phyloP scores from a whole-genome alignment of 2,113 vertebrate genomes.

The Heptranchias perlo region DNA sequence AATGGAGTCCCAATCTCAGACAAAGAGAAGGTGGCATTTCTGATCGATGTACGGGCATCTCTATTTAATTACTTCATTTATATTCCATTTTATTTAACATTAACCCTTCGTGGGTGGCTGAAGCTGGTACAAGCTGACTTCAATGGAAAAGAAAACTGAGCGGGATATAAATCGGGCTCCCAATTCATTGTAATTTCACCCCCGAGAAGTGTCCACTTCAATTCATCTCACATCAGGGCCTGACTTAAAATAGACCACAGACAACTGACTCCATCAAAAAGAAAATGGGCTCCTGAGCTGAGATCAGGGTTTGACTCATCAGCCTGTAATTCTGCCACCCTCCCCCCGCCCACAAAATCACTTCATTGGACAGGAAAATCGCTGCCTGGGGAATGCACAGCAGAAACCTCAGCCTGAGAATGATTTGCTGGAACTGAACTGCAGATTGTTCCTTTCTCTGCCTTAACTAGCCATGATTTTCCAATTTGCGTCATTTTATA shows the following conservation, averaged over 20 bases:
- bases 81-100: neutral
- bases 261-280: neutral
- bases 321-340: neutral
- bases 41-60: slow-evolving; percentile 52
- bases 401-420: neutral
- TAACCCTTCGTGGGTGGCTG: neutral
- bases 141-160: neutral
- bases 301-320: neutral
- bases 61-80: neutral
- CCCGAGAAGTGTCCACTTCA: neutral
- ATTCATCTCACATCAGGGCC: neutral
- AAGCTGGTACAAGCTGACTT: neutral
- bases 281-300: neutral
- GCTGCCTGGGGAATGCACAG: no score
- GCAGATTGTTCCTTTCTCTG: neutral
- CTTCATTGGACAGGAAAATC: neutral
- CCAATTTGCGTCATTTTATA: neutral
- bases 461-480: neutral
- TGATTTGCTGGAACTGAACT: neutral
- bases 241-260: neutral
- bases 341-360: neutral
- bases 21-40: slow-evolving; percentile 44
- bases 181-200: neutral
- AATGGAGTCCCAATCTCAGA: slow-evolving; percentile 39
- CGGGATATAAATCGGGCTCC: neutral